A percentile compares a stretch with the other conserved stretches of the same genome.
These are phyloP conservation scores for Phthorimaea operculella DNA, from an alignment of 1,140 invertebrate genomes.

Conservation along the genomic window DNA sequence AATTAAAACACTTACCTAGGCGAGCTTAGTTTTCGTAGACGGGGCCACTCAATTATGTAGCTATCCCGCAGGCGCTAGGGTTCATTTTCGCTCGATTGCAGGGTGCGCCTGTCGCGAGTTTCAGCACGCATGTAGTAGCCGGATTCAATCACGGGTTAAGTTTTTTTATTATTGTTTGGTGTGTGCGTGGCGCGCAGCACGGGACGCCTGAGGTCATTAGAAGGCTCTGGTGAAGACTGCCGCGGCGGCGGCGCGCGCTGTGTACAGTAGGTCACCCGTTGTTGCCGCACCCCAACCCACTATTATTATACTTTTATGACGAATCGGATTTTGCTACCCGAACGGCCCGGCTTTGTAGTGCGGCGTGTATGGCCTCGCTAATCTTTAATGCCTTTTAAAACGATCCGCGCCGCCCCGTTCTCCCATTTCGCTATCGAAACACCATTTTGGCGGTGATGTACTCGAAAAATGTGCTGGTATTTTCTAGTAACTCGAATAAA, in stretches of 20 bases:
- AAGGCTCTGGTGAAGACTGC: slow-evolving; percentile 62
- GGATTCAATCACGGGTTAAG: slow-evolving; percentile 35
- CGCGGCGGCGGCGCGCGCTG: slow-evolving; percentile 64
- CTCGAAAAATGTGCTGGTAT: no score
- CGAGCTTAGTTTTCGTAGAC: slow-evolving; percentile 18
- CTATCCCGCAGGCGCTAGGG: slow-evolving; percentile 48
- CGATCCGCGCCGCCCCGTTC: not conserved
- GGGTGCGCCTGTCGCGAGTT: slow-evolving; percentile 39
- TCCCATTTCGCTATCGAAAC: not conserved
- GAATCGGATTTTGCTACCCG: slow-evolving; percentile 55
- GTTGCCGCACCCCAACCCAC: slow-evolving; percentile 61
- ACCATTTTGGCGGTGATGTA: no score
- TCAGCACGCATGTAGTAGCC: slow-evolving; percentile 38
- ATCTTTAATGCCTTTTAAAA: slow-evolving; percentile 1
- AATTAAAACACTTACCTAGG: slow-evolving; percentile 27
- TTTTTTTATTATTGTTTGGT: slow-evolving; percentile 38
- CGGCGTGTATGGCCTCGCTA: slow-evolving; percentile 27
- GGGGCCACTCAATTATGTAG: slow-evolving; percentile 16
- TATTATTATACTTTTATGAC: slow-evolving; percentile 68
- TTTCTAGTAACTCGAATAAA: no score
- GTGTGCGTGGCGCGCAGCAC: slow-evolving; percentile 45
- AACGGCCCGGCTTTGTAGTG: slow-evolving; percentile 36
- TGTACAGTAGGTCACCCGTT: slow-evolving; percentile 52
- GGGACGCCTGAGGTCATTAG: slow-evolving; percentile 64
- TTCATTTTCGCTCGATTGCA: slow-evolving; percentile 45